Conservation (phyloP, 92 coral and sea anemone genomes). For the Phenganax subtilis region DNA sequence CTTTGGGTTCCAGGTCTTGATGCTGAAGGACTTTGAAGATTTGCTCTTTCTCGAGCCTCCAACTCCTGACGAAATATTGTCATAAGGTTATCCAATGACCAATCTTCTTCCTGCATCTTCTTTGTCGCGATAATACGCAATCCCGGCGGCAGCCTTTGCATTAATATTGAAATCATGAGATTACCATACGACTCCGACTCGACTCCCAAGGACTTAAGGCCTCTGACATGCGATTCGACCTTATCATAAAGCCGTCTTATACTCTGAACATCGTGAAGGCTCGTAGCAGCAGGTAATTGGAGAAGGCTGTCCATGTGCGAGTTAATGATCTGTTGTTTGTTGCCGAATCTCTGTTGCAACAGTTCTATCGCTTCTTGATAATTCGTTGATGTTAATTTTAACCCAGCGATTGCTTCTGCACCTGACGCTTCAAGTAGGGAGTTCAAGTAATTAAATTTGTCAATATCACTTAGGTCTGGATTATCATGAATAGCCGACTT, state of each 20-base stretch:
- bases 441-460: constrained; percentile 19
- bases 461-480: constrained; percentile 37
- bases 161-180: constrained; percentile 9
- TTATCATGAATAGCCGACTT: constrained; percentile 50
- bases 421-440: constrained; percentile 31
- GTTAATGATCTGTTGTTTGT: constrained; percentile 23
- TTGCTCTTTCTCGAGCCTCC: constrained; percentile 29
- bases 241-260: constrained; percentile 21
- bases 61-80: constrained; percentile 15
- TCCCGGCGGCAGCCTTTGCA: constrained; percentile 12
- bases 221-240: constrained; percentile 30
- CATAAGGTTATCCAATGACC: constrained; percentile 9
- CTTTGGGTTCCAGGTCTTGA: neutral
- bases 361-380: neutral
- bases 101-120: neutral
- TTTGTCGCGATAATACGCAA: neutral
- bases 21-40: constrained; percentile 11
- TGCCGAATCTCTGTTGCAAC: constrained; percentile 36
- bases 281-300: constrained; percentile 21
- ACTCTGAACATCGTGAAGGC: constrained; percentile 25
- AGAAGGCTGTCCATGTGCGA: constrained; percentile 39
- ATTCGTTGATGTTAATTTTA: constrained; percentile 13
- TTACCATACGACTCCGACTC: constrained; percentile 23
- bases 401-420: constrained; percentile 27
- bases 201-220: constrained; percentile 36